These are phyloP conservation scores for Chloebia gouldiae DNA, from an alignment of 2,113 vertebrate genomes.

Conservation along the genomic window DNA sequence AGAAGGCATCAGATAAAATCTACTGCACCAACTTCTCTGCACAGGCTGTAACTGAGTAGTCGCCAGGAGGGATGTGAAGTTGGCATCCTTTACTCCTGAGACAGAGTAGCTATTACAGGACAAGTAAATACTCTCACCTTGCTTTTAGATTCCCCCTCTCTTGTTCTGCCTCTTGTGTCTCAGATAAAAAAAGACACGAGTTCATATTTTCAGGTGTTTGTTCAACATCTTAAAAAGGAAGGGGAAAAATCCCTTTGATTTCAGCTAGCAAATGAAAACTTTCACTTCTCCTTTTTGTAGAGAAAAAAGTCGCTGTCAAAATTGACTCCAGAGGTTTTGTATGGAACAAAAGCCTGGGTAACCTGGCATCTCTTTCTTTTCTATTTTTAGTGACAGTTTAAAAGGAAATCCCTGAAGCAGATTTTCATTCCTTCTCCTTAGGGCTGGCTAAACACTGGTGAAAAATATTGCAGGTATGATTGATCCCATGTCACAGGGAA, in stretches of 20 bases:
- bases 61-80: background rate
- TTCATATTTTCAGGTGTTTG: slow-evolving; percentile 2
- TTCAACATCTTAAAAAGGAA: background rate
- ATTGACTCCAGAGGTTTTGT: background rate
- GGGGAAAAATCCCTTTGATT: background rate
- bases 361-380: background rate
- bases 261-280: background rate
- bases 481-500: background rate
- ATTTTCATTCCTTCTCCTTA: background rate
- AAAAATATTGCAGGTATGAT: background rate
- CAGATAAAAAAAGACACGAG: background rate
- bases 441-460: background rate
- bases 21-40: background rate
- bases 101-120: background rate
- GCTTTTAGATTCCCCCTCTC: background rate
- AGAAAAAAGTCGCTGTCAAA: background rate
- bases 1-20: background rate
- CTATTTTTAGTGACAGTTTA: background rate
- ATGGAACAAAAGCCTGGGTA: background rate
- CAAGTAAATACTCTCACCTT: background rate
- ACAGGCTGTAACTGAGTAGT: background rate
- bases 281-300: background rate
- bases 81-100: background rate
- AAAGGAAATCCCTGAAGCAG: background rate
- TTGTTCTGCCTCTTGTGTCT: background rate